These are phyloP conservation scores for Eonycteris spelaea DNA, from an alignment of 2,113 vertebrate species.

Conservation along the genomic window DNA sequence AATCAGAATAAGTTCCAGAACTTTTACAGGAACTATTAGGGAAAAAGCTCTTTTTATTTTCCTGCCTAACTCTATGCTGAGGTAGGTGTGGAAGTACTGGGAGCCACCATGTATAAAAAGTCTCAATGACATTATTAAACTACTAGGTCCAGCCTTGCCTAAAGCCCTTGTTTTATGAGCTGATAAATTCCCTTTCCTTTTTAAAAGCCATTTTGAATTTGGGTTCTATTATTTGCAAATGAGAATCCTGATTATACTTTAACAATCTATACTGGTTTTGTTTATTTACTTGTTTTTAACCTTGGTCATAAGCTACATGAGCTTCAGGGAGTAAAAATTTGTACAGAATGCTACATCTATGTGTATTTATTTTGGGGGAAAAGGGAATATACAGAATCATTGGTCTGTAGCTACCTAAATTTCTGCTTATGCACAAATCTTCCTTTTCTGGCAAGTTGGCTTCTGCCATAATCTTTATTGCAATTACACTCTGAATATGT, in stretches of 20 bases:
- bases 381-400: neutral
- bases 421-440: neutral
- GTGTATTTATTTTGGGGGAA: neutral
- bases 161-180: neutral
- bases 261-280: neutral
- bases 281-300: slow-evolving; percentile 4
- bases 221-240: neutral
- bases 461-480: neutral
- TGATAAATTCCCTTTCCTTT: neutral
- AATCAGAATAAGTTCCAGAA: neutral
- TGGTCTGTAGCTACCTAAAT: neutral
- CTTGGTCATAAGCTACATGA: neutral
- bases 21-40: neutral
- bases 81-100: neutral
- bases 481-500: neutral
- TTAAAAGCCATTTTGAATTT: neutral
- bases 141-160: neutral
- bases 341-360: neutral
- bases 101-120: neutral
- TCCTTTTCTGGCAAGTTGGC: neutral
- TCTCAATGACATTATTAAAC: neutral
- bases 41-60: neutral
- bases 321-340: neutral
- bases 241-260: neutral
- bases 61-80: neutral